Evolutionary conservation across 53 echinoderm and acorn worm species (phyloP), one percentile per base, ranked within the genome.

Genomic region (Glandiceps talaboti): DNA sequence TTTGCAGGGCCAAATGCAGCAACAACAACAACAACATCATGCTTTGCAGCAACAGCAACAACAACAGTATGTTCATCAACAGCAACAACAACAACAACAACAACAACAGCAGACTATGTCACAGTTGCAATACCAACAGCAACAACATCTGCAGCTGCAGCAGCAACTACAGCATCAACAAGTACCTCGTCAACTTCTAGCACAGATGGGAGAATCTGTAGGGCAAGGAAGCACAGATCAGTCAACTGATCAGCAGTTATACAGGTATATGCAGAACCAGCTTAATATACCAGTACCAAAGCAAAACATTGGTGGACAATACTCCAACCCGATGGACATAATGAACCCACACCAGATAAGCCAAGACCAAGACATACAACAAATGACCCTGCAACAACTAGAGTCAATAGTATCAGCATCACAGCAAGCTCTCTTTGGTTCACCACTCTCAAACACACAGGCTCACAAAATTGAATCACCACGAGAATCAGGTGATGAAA

Each of bases 81-180:
- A 76, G 27, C 82, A 82, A 26, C 28, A 75, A 12, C 32, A 27
- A 1, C 80, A 85, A 27, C 80, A 32, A 76, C 32, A 79, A 45
- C 64, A 45, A 20, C 64, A 45, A 45, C 64, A 45, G 20, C 64
- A 45, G 64, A 45, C 6, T 20, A 6, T 12, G 6, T 20, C 64
- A 12, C 64, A 45, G 64, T 20, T 45, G 64, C 32, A 76, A 33
- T 33, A 81, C 83, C 78, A 85, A 85, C 79, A 81, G 82, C 78
- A 87, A 80, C 82, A 32, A 30, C 80, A 75, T 29, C 85, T 80
- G 79, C 80, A 78, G 82, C 88, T 82, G 25, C 88, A 81, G 79
- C 86, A 86, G 27, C 85, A 81, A 76, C 84, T 33, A 30, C 79
- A 82, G 28, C 74, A 29, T n/a, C 82, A 30, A 1, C 85, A 81